phyloP scores from a whole-genome alignment of 1,140 invertebrate species.

The Cheumatopsyche charites region DNA sequence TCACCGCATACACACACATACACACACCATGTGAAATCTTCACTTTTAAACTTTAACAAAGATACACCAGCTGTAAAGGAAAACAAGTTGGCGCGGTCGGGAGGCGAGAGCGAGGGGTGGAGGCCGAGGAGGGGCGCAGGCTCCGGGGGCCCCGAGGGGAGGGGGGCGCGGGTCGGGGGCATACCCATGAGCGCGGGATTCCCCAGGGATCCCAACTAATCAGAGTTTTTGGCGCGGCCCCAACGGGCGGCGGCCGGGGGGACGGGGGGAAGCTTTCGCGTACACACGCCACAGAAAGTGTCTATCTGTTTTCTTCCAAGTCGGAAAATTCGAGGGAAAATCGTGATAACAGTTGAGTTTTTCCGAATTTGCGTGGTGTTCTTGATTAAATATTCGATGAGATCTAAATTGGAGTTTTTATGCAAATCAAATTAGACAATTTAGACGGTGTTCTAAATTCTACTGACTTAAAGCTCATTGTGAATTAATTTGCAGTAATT shows the following conservation, averaged over 20 bases:
- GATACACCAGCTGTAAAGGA: constrained; percentile 38
- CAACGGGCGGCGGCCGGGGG: constrained; percentile 41
- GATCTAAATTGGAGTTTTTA: no score
- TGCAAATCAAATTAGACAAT: no score
- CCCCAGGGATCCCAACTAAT: constrained; percentile 52
- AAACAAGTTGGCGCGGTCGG: constrained; percentile 31
- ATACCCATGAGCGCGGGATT: constrained; percentile 49
- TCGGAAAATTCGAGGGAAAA: no score
- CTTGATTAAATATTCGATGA: no score
- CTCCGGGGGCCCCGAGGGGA: constrained; percentile 9
- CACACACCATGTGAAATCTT: no score
- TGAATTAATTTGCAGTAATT: no score
- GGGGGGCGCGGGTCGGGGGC: constrained; percentile 36
- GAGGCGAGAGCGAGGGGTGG: not conserved
- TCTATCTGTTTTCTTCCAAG: no score
- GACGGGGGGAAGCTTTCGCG: constrained; percentile 44
- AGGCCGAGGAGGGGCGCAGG: not conserved
- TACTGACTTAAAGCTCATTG: no score
- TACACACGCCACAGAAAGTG: not conserved
- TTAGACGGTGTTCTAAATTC: no score
- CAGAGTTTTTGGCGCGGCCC: constrained; percentile 53
- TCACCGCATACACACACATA: no score
- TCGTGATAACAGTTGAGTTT: no score
- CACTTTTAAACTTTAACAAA: constrained; percentile 29
- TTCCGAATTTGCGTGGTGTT: no score